These are phyloP conservation scores for Pomatorhinus ruficollis DNA, from an alignment of 2,113 vertebrate genomes.

Conservation along the genomic window DNA sequence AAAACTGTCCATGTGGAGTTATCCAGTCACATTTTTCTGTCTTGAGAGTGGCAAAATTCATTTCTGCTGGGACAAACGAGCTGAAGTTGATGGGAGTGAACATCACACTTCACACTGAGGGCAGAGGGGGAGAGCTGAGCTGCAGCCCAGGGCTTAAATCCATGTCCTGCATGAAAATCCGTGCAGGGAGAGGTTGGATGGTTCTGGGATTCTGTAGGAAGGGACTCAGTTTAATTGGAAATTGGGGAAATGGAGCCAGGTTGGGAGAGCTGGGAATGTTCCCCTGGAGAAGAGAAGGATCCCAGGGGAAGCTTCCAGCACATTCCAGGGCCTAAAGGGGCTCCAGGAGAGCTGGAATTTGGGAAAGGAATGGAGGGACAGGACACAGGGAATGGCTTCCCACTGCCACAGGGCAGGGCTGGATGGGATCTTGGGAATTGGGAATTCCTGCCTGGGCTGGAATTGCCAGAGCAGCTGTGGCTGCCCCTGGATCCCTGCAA, in stretches of 20 bases:
- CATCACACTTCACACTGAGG: neutral
- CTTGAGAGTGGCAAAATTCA: neutral
- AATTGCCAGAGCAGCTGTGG: too few species aligned
- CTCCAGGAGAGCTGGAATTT: too few species aligned
- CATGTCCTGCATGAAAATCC: neutral
- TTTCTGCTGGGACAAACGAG: neutral
- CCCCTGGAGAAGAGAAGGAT: accelerated
- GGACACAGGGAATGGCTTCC: too few species aligned
- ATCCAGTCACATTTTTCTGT: neutral
- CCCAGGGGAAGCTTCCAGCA: too few species aligned
- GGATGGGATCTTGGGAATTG: neutral
- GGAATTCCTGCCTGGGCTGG: neutral
- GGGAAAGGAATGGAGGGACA: too few species aligned
- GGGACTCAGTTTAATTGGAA: neutral
- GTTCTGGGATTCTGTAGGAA: neutral
- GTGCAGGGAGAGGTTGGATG: accelerated
- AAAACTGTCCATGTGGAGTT: neutral
- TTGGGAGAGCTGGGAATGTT: accelerated
- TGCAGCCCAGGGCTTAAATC: neutral
- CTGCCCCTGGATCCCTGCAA: too few species aligned
- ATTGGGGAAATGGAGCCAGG: too few species aligned
- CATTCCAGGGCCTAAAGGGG: too few species aligned
- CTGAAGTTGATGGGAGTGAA: neutral
- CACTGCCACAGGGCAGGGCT: too few species aligned
- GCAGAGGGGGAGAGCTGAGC: neutral